Evolutionary conservation across 2,888 invertebrate species (phyloP).

Genomic region (Dasysyrphus albostriatus): DNA sequence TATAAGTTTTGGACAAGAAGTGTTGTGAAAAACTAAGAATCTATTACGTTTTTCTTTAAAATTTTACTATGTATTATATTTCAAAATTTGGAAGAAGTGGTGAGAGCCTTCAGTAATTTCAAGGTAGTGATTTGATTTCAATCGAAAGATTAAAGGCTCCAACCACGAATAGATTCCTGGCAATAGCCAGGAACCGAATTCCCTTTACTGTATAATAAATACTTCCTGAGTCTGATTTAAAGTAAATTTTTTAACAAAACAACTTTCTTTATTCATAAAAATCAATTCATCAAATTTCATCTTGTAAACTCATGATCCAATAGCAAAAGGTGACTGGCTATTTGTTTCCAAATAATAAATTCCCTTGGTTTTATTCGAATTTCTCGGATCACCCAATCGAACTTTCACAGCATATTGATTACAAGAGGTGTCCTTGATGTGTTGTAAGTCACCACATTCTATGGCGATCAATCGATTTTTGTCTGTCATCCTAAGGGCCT

Average conservation of each 20-base stretch:
- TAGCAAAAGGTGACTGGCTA: conserved; percentile 37
- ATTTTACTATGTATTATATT: too few relatives aligned
- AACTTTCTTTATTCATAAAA: not conserved
- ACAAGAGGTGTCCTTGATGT: conserved; percentile 35
- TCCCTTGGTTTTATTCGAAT: conserved; percentile 10
- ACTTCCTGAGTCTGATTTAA: too few relatives aligned
- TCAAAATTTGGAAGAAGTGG: too few relatives aligned
- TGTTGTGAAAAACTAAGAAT: too few relatives aligned
- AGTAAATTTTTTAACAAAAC: not conserved
- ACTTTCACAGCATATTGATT: conserved; percentile 13
- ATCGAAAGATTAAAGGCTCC: too few relatives aligned
- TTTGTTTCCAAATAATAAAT: conserved; percentile 47
- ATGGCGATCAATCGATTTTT: conserved; percentile 38
- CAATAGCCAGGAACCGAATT: too few relatives aligned
- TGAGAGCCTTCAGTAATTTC: too few relatives aligned
- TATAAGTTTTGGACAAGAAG: too few relatives aligned
- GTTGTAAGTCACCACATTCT: conserved; percentile 21
- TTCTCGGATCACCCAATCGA: conserved; percentile 37
- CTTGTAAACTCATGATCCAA: not conserved
- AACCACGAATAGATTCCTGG: too few relatives aligned
- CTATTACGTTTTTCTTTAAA: too few relatives aligned
- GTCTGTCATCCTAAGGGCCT: conserved; percentile 78
- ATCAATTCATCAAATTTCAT: not conserved
- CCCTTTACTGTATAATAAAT: too few relatives aligned
- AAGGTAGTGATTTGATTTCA: too few relatives aligned